phyloP scores from a whole-genome alignment of 2,888 invertebrate species.

The Leucania comma region DNA sequence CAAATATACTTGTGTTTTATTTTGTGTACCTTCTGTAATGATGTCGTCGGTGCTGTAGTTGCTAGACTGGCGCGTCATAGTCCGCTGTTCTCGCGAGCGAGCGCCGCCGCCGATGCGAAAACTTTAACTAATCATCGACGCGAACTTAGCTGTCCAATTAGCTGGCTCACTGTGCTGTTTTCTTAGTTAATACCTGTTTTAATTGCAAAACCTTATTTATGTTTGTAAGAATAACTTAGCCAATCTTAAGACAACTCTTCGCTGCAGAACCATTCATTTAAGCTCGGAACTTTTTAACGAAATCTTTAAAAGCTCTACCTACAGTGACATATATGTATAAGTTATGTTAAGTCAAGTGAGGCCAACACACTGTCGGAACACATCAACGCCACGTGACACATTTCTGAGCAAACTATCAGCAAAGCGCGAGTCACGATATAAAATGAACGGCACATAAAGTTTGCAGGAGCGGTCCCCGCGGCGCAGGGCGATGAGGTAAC shows the following conservation, averaged over 20 bases:
- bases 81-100: slow-evolving; percentile 7
- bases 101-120: background rate
- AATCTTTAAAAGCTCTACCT: background rate
- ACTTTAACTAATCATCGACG: slow-evolving; percentile 31
- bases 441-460: slow-evolving; percentile 35
- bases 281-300: background rate
- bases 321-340: background rate
- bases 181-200: background rate
- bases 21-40: background rate
- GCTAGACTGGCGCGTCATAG: background rate
- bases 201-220: slow-evolving; percentile 3
- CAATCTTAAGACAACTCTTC: background rate
- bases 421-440: slow-evolving; percentile 24
- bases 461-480: slow-evolving; percentile 14
- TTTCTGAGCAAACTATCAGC: slow-evolving; percentile 20
- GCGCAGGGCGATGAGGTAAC: slow-evolving; percentile 5
- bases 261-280: background rate
- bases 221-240: background rate
- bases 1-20: background rate
- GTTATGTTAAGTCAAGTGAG: background rate
- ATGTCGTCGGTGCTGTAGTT: background rate
- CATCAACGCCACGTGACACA: slow-evolving; percentile 11
- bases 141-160: slow-evolving; percentile 23
- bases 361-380: slow-evolving; percentile 1
- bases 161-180: slow-evolving; percentile 6